A percentile compares a stretch with the other conserved stretches of the same genome.
Conservation (phyloP, 2,888 invertebrate genomes). For the Cremastobaeus sp. region DNA sequence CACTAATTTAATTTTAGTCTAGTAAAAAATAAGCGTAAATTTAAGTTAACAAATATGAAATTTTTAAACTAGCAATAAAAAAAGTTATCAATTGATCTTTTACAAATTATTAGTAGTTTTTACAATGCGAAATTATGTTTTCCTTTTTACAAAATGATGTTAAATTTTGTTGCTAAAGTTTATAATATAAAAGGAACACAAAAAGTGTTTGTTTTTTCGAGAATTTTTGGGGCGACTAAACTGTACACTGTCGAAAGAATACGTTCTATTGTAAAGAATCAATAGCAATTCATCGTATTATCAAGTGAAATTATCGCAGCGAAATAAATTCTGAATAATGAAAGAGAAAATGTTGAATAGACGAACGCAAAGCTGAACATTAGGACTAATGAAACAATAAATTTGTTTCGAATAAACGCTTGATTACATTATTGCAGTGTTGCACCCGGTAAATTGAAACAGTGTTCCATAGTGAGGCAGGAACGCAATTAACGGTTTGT, state of each 20-base stretch:
- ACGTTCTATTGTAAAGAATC: background rate
- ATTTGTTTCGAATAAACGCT: slow-evolving; percentile 9
- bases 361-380: slow-evolving; percentile 33
- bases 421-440: slow-evolving; percentile 19
- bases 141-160: no score
- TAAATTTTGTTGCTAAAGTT: no score
- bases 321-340: background rate
- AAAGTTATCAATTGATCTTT: no score
- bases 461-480: background rate
- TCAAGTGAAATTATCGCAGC: slow-evolving; percentile 5
- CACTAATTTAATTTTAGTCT: no score
- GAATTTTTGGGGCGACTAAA: no score
- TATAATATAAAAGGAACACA: background rate
- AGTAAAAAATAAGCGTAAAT: no score
- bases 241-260: no score
- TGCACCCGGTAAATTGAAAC: slow-evolving; percentile 17
- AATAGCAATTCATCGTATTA: background rate
- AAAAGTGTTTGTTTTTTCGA: no score
- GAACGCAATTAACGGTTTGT: slow-evolving; percentile 15
- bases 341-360: slow-evolving; percentile 32
- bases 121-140: no score
- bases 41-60: no score
- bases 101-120: no score
- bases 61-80: no score
- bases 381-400: slow-evolving; percentile 47